Evolutionary conservation across 2,888 invertebrate genomes (phyloP).

Genomic region (Lottia gigantea): DNA sequence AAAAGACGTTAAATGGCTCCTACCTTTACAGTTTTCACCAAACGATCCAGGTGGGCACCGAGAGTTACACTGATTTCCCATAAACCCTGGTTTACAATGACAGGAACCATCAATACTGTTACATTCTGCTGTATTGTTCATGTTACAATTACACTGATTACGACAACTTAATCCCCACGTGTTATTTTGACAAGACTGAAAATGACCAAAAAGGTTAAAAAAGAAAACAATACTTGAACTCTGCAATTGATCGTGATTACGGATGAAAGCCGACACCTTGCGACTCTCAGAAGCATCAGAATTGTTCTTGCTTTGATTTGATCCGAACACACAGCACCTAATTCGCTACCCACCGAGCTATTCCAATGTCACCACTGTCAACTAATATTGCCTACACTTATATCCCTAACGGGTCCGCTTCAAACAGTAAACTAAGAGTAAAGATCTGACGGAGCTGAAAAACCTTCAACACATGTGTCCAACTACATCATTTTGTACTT

Average conservation of each 20-base stretch:
- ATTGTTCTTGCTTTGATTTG: too few relatives aligned
- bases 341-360: too few relatives aligned
- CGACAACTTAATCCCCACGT: conserved; percentile 65
- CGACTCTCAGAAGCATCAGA: too few relatives aligned
- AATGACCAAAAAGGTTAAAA: neutral
- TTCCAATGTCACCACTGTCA: too few relatives aligned
- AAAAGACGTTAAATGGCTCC: too few relatives aligned
- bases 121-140: conserved; percentile 62
- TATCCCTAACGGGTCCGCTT: too few relatives aligned
- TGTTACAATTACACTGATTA: conserved; percentile 68
- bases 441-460: too few relatives aligned
- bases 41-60: conserved; percentile 37
- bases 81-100: conserved; percentile 47
- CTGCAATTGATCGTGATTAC: neutral
- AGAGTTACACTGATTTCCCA: conserved; percentile 38
- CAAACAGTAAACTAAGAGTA: too few relatives aligned
- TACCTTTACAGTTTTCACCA: conserved; percentile 44
- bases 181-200: conserved; percentile 58
- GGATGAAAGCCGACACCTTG: neutral
- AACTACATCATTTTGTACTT: too few relatives aligned
- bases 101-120: conserved; percentile 63
- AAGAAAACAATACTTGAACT: conserved; percentile 5
- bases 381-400: too few relatives aligned
- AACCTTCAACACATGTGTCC: too few relatives aligned
- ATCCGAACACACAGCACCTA: too few relatives aligned